Conservation (phyloP, 2,888 invertebrate species). For the Hirtodrosophila cameraria region DNA sequence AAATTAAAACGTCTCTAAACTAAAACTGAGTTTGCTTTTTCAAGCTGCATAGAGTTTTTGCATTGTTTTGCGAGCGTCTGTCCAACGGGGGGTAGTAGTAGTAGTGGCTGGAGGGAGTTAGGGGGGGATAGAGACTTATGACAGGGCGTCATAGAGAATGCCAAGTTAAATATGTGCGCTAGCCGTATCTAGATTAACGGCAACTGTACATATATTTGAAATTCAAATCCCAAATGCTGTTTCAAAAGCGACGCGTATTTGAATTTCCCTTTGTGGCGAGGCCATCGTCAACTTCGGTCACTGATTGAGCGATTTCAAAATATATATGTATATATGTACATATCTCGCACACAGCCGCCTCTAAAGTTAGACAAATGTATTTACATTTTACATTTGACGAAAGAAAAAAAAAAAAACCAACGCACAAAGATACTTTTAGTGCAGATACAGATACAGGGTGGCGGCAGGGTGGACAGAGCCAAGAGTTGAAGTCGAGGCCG, state of each 20-base stretch:
- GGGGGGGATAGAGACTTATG: constrained; percentile 38
- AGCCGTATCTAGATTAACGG: constrained; percentile 59
- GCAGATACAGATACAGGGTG: constrained; percentile 16
- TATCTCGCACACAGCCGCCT: constrained; percentile 52
- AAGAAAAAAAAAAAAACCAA: constrained; percentile 22
- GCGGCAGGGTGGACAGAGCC: constrained; percentile 4
- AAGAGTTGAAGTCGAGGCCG: constrained; percentile 34
- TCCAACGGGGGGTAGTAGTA: background rate
- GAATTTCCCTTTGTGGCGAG: constrained; percentile 59
- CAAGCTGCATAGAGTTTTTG: constrained; percentile 47
- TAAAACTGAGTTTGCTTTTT: constrained; percentile 47
- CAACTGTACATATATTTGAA: constrained; percentile 68
- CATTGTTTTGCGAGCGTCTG: constrained; percentile 32
- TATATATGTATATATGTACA: no score
- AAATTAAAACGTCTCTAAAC: constrained; percentile 65
- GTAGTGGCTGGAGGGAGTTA: background rate
- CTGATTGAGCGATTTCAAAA: constrained; percentile 66
- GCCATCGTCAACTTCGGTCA: constrained; percentile 6
- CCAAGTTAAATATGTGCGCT: constrained; percentile 59
- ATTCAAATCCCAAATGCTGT: constrained; percentile 67
- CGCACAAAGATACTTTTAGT: constrained; percentile 60
- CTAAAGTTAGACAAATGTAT: constrained; percentile 79
- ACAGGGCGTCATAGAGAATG: constrained; percentile 58
- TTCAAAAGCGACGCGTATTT: constrained; percentile 63
- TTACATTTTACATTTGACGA: constrained; percentile 75